Evolutionary conservation across 2,797 vertebrate species (phyloP), one percentile per base, ranked within the genome.

Genomic region (Salarias fasciatus): DNA sequence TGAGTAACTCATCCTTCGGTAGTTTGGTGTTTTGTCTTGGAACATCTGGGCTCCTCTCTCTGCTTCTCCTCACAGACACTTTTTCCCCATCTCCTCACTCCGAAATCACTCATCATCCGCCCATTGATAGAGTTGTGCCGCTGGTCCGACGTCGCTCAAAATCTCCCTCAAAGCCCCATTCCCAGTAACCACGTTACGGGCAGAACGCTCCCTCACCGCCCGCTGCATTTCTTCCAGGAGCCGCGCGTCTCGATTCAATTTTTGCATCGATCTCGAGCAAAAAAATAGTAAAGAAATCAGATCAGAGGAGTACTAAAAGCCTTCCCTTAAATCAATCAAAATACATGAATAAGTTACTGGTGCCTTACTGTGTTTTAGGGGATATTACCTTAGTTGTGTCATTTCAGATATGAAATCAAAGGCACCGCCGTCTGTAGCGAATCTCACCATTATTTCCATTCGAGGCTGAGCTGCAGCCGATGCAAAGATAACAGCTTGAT

Each of bases 271-370:
- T 93, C 88, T 88, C 3, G 60, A 43, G 69, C 77, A 85, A 85
- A 84, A 83, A 62, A 83, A 79, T 42, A 69, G 56, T 62, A 85
- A 81, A 84, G 71, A 91, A 91, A 92, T 89, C 83, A 75, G 86
- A 91, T 89, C 83, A 91, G 69, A 61, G 77, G 62, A 81, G 72
- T 84, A 85, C 90, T 92, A 92, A 93, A 92, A 91, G 91, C 90
- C 86, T 92, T 89, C 77, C 64, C 56, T 55, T 84, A 85, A 88
- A 92, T 91, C 89, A 90, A 91, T 91, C 88, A 87, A 77, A 89
- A 84, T 77, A 79, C 66, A 88, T 89, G 85, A 90, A 89, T 88
- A 89, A 53, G 77, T 85, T 82, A 86, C 67, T 55, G 59, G 48
- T 71, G 66, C 56, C 55, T 79, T 79, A 57, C 72, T 83, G 80